Evolutionary conservation across 1,140 invertebrate species (phyloP).

Genomic region (Diachasmimorpha longicaudata): DNA sequence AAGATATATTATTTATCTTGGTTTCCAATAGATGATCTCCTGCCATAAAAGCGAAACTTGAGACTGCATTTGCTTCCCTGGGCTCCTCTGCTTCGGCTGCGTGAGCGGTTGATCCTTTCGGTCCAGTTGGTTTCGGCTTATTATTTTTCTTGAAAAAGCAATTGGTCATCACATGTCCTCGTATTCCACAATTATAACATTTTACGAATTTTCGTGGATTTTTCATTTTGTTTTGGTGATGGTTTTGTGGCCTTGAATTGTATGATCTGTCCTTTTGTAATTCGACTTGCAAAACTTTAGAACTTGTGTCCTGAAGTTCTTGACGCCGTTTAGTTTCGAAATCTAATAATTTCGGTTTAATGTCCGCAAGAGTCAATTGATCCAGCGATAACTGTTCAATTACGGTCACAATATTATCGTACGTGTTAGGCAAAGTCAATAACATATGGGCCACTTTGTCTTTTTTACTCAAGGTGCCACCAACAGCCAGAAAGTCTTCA

Average conservation of each 20-base stretch:
- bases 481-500: no score
- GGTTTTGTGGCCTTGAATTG: neutral
- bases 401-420: no score
- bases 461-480: no score
- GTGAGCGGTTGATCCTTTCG: neutral
- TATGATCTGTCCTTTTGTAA: no score
- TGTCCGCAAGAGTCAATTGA: no score
- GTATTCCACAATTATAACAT: neutral
- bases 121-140: neutral
- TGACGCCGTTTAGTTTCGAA: no score
- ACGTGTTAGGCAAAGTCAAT: no score
- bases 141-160: neutral
- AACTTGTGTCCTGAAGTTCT: no score
- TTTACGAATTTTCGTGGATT: neutral
- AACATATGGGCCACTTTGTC: no score
- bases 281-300: no score
- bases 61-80: neutral
- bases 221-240: neutral
- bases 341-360: no score
- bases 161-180: neutral
- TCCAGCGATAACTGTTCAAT: no score
- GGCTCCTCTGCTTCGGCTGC: neutral
- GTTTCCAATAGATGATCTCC: neutral
- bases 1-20: constrained; percentile 13
- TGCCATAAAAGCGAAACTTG: constrained; percentile 16